Conservation (phyloP, 2,797 vertebrate genomes). For the Syngnathus acus region DNA sequence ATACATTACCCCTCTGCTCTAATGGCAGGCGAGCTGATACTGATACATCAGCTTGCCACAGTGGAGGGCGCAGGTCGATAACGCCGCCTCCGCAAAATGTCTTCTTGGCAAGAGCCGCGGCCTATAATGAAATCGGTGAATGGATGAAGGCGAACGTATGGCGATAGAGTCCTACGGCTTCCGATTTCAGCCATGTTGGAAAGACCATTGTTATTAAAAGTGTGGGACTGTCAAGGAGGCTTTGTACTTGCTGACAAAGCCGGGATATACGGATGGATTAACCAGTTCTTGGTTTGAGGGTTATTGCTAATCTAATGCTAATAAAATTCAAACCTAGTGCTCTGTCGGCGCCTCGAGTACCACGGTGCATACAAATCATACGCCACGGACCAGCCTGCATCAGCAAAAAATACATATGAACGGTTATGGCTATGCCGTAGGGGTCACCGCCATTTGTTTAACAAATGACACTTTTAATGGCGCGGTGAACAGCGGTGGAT, state of each 20-base stretch:
- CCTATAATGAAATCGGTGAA: conserved; percentile 39
- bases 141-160: conserved; percentile 20
- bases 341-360: conserved; percentile 39
- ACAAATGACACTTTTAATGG: conserved; percentile 25
- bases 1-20: conserved; percentile 29
- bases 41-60: conserved; percentile 36
- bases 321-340: conserved; percentile 59
- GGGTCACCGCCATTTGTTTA: conserved; percentile 43
- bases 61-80: conserved; percentile 35
- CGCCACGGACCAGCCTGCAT: conserved; percentile 45
- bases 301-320: conserved; percentile 57
- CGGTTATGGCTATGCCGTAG: conserved; percentile 23
- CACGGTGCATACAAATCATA: conserved; percentile 34
- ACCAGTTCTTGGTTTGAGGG: conserved; percentile 38
- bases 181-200: conserved; percentile 29
- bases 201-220: conserved; percentile 59
- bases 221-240: conserved; percentile 41
- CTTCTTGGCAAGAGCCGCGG: conserved; percentile 31
- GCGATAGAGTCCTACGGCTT: conserved; percentile 24
- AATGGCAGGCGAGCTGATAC: conserved; percentile 35
- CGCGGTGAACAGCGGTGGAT: conserved; percentile 27
- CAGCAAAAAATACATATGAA: conserved; percentile 55
- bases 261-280: conserved; percentile 49
- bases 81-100: conserved; percentile 33
- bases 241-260: conserved; percentile 59